Conservation (phyloP, 2,113 vertebrate genomes). For the Lagopus leucura region DNA sequence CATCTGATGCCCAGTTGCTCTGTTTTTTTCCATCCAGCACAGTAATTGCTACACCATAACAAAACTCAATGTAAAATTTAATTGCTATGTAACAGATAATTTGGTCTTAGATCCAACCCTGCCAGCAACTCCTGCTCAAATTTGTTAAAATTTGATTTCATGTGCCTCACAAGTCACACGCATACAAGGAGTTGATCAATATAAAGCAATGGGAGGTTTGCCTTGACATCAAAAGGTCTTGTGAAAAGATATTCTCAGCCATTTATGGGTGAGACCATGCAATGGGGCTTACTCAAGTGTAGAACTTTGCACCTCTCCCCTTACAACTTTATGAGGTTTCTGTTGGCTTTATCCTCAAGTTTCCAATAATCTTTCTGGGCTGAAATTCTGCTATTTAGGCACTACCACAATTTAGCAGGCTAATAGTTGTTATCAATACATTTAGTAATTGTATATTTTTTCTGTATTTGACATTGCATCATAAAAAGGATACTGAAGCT, state of each 20-base stretch:
- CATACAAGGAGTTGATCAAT: background rate
- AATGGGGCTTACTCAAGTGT: background rate
- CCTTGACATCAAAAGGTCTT: background rate
- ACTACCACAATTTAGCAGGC: background rate
- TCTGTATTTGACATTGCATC: background rate
- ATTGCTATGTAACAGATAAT: background rate
- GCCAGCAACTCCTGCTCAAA: background rate
- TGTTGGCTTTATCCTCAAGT: background rate
- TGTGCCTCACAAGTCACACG: background rate
- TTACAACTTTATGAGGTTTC: background rate
- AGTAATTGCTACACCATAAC: background rate
- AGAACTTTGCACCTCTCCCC: background rate
- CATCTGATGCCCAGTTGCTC: background rate
- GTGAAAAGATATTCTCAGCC: background rate
- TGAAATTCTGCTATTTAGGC: background rate
- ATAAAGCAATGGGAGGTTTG: background rate
- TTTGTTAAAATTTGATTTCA: background rate
- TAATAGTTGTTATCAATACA: background rate
- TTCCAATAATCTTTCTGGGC: background rate
- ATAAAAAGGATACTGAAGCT: background rate
- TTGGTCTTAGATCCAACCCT: background rate
- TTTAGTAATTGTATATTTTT: background rate
- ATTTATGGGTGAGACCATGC: background rate
- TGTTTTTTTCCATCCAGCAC: conserved; percentile 28
- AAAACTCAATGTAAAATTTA: background rate